Base-by-base conservation (phyloP, 2,113 vertebrate genomes). In the Cisticola juncidis region DNA sequence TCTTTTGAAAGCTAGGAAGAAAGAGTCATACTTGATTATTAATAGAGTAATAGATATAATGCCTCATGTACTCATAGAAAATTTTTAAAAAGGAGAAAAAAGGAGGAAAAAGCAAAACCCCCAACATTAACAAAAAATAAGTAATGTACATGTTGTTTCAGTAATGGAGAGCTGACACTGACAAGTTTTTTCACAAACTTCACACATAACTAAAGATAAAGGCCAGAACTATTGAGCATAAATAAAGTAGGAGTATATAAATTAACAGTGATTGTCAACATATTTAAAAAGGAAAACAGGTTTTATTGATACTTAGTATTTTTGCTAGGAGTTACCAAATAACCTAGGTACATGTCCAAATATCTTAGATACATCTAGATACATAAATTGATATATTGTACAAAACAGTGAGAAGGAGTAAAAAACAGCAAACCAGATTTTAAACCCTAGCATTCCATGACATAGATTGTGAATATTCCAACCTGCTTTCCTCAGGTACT, bases 1-100 rank as follows among this genome's bases (percentile, higher is more conserved):
- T 35, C 9, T 90, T 68, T 68, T 74, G 18, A 28, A 82, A 81
- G 54, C 5, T 5, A 42, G 14, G 24, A 73, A 44, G 9, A 73
- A 86, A 86, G 65, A 26, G 1, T 9, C 26, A 48, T 45, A 23
- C 13, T 48, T 62, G 16, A 38, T 69, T 36, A n/a, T 61, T 79
- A 80, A 56, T 57, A 12, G 5, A 76, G 3, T 3, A 53, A 8
- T 45, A 68, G 6, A 26, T 51, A 45, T 10, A 79, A 54, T 36
- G 23, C 1, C 4, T 79, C 4, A 20, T 17, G 8, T 33, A 45
- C 2, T 22, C 3, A 31, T 6, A 15, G 5, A 9, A 3, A 21
- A 31, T 20, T 26, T 45, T 22, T 38, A 47, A 33, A 24, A 36
- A 28, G 11, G 2, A 18, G 0, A 9, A 66, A 54, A 62, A 61